Evolutionary conservation across 2,113 vertebrate species (phyloP).

Genomic region (Rhodinocichla rosea): DNA sequence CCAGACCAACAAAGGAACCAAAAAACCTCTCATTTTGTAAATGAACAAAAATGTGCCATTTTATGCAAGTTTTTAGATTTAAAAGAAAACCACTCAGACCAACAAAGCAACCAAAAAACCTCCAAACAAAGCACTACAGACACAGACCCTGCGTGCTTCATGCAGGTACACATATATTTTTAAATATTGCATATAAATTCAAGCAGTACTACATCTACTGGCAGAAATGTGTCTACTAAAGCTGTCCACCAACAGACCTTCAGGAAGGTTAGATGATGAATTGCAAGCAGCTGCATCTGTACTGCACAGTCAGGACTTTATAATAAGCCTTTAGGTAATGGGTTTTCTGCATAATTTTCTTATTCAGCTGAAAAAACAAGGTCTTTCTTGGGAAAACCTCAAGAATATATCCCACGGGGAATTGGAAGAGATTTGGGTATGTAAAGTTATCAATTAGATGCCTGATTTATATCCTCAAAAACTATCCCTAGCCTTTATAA

Average conservation of each 20-base stretch:
- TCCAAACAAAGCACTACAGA: not conserved
- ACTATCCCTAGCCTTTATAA: not conserved
- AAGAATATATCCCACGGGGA: not conserved
- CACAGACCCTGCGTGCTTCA: not conserved
- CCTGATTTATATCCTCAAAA: not conserved
- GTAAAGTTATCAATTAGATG: not conserved
- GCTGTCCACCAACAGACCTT: slow-evolving; percentile 57
- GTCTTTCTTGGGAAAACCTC: not conserved
- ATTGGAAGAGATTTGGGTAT: not conserved
- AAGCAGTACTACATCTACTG: slow-evolving; percentile 39
- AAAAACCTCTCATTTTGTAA: not conserved
- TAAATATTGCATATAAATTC: not conserved
- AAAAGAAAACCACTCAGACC: not conserved
- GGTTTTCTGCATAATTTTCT: slow-evolving; percentile 33
- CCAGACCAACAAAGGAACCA: not conserved
- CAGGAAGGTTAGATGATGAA: slow-evolving; percentile 69
- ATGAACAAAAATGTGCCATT: not conserved
- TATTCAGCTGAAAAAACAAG: not conserved
- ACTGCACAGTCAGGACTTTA: slow-evolving; percentile 70
- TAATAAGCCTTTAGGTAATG: slow-evolving; percentile 56
- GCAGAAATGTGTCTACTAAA: slow-evolving; percentile 66
- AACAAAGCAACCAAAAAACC: not conserved
- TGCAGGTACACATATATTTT: not conserved
- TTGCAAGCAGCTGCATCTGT: slow-evolving; percentile 68
- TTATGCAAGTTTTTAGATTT: not conserved